These are phyloP conservation scores for Onychomys leucogaster DNA, from an alignment of 2,797 vertebrate genomes.

Conservation along the genomic window DNA sequence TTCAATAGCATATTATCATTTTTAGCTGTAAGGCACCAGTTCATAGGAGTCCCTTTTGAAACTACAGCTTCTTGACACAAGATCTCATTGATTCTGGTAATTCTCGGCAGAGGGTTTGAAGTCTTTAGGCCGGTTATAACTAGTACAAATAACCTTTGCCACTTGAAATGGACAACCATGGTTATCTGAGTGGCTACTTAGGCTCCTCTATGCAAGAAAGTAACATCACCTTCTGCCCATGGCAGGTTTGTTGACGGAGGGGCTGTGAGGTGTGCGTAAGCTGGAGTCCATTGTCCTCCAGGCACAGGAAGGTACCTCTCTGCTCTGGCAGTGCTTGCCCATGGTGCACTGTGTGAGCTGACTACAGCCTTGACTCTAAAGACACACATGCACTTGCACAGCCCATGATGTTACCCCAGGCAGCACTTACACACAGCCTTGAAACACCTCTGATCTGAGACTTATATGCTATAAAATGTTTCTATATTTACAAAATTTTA, in stretches of 20 bases:
- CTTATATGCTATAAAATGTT: neutral
- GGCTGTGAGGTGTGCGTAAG: neutral
- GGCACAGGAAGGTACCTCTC: neutral
- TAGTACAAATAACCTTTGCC: constrained; percentile 3
- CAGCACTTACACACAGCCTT: neutral
- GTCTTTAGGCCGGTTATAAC: constrained; percentile 31
- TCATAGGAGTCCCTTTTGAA: constrained; percentile 42
- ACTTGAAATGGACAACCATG: constrained; percentile 21
- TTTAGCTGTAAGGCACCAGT: neutral
- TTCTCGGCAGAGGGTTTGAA: constrained; percentile 29
- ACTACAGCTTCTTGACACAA: constrained; percentile 5
- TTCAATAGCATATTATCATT: constrained; percentile 31
- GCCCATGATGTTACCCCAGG: neutral
- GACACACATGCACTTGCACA: neutral
- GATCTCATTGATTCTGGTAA: constrained; percentile 33
- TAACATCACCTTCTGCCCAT: neutral
- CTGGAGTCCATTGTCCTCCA: neutral
- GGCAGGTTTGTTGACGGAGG: neutral
- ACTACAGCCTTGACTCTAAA: neutral
- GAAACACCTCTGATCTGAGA: neutral
- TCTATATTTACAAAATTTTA: neutral
- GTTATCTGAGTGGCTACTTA: constrained; percentile 42
- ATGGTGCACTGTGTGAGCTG: neutral
- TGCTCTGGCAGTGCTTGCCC: neutral
- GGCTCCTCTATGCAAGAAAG: neutral